A percentile compares a stretch with the other conserved stretches of the same genome.
Conservation (phyloP, 1,140 invertebrate genomes). For the Ylistrum balloti region DNA sequence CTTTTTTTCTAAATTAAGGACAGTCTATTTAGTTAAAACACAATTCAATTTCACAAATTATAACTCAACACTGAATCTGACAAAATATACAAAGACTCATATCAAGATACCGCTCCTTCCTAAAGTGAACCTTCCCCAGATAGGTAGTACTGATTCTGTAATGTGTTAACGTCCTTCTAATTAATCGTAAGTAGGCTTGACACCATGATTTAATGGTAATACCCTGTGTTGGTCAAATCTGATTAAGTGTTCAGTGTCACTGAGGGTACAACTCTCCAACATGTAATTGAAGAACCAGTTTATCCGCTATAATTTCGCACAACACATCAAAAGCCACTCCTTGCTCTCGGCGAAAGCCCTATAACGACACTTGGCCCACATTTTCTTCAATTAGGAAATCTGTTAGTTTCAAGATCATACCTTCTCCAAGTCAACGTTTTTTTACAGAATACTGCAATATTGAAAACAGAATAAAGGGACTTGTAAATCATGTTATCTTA, state of each 20-base stretch:
- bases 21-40: no score
- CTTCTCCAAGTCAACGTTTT: not conserved
- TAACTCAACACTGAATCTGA: no score
- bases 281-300: not conserved
- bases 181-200: not conserved
- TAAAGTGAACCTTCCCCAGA: no score
- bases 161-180: no score
- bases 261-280: not conserved
- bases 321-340: not conserved
- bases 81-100: no score
- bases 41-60: no score
- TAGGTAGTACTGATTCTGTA: no score
- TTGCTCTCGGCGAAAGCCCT: not conserved
- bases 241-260: not conserved
- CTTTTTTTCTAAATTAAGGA: no score
- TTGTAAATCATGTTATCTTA: no score
- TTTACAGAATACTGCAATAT: not conserved
- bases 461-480: no score
- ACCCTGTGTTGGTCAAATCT: not conserved
- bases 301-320: not conserved
- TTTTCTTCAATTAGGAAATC: not conserved
- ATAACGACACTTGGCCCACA: slow-evolving; percentile 17
- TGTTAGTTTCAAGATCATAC: not conserved
- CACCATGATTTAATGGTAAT: not conserved
- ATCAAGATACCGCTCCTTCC: no score